Conservation (phyloP, 1,140 invertebrate genomes). For the Hesperophylax magnus region DNA sequence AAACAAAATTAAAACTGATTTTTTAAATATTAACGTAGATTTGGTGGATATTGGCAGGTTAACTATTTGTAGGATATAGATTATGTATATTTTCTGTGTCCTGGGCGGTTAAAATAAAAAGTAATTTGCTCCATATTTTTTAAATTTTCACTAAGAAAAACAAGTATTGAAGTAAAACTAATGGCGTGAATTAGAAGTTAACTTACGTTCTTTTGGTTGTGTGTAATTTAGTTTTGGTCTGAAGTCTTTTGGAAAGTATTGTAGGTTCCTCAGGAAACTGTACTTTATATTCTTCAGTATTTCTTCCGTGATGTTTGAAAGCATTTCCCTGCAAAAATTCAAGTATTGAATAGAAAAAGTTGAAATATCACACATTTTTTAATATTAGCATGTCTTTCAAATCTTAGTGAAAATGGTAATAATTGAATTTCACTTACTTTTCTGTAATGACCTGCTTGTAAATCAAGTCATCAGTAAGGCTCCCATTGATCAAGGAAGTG, state of each 20-base stretch:
- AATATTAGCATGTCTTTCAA: background rate
- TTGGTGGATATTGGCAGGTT: no score
- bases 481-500: background rate
- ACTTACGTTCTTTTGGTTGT: slow-evolving; percentile 29
- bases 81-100: no score
- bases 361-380: background rate
- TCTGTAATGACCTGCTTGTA: background rate
- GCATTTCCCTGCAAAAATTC: background rate
- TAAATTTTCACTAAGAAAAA: no score
- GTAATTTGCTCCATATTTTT: no score
- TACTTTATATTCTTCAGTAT: background rate
- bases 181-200: background rate
- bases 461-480: background rate
- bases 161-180: no score
- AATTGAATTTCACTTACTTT: background rate
- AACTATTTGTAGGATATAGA: no score
- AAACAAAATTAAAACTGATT: no score
- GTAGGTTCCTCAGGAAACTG: background rate
- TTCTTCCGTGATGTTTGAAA: slow-evolving; percentile 4
- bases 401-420: background rate
- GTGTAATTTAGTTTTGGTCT: slow-evolving; percentile 8
- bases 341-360: background rate
- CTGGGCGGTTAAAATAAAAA: no score
- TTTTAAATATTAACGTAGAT: no score
- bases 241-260: slow-evolving; percentile 25